These are phyloP conservation scores for Porites evermanni DNA, from an alignment of 92 coral and sea anemone species.

Conservation along the genomic window DNA sequence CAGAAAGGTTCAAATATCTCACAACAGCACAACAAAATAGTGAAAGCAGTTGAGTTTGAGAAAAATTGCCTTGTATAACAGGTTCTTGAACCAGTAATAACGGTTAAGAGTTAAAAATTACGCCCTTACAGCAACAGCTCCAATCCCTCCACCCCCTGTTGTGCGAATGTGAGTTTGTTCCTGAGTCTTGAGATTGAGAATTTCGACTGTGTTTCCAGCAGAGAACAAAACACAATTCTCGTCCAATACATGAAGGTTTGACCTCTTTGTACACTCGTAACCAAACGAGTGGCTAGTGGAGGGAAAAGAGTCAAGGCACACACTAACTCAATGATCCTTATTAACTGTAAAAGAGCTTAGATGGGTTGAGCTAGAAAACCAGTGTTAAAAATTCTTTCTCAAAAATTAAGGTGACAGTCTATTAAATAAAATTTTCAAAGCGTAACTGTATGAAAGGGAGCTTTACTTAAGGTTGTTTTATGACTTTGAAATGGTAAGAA, in stretches of 20 bases:
- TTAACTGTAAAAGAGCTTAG: too few relatives aligned
- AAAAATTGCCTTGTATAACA: too few relatives aligned
- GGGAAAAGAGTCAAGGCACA: slow-evolving; percentile 23
- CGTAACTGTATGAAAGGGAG: too few relatives aligned
- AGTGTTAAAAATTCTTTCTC: too few relatives aligned
- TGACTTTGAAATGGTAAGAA: background rate
- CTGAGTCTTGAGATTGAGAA: slow-evolving; percentile 89
- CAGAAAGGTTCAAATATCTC: too few relatives aligned
- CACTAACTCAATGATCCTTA: background rate
- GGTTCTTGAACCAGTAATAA: too few relatives aligned
- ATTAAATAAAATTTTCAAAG: too few relatives aligned
- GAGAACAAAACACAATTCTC: slow-evolving; percentile 89
- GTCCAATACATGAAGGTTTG: slow-evolving; percentile 93
- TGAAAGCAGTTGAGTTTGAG: too few relatives aligned
- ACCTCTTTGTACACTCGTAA: slow-evolving; percentile 96
- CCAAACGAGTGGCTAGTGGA: slow-evolving; percentile 96
- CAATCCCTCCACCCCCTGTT: slow-evolving; percentile 96
- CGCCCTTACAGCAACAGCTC: slow-evolving; percentile 92
- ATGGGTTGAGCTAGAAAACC: too few relatives aligned
- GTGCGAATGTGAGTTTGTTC: slow-evolving; percentile 92
- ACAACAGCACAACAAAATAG: too few relatives aligned
- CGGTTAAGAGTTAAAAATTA: background rate
- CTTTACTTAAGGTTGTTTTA: too few relatives aligned
- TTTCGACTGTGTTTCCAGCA: slow-evolving; percentile 92
- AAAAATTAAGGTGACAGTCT: too few relatives aligned